A percentile compares a stretch with the other conserved stretches of the same genome.
Conservation (phyloP, 2,113 vertebrate species). For the Bungarus multicinctus region DNA sequence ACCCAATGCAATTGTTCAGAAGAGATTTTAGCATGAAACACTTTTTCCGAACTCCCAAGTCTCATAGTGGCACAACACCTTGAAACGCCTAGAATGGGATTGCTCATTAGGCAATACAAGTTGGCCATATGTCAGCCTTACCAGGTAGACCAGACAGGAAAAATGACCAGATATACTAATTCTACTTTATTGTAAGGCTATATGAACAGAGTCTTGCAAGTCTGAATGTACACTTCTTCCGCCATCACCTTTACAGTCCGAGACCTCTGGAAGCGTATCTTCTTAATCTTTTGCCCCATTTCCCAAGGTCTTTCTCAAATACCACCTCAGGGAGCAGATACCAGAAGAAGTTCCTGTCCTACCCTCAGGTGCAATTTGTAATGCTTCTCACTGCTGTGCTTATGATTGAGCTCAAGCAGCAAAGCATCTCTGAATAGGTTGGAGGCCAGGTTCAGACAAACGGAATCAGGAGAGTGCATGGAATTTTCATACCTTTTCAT, state of each 20-base stretch:
- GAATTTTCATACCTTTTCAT: neutral
- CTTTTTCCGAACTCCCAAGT: neutral
- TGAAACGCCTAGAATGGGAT: neutral
- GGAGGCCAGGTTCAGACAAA: neutral
- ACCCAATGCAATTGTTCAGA: neutral
- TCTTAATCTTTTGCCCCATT: neutral
- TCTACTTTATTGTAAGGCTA: neutral
- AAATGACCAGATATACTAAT: neutral
- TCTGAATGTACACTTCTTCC: neutral
- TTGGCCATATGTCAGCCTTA: neutral
- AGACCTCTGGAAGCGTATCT: neutral
- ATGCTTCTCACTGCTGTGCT: neutral
- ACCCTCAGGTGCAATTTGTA: neutral
- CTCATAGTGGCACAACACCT: neutral
- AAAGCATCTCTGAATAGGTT: neutral
- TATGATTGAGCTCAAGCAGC: neutral
- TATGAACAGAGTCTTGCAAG: neutral
- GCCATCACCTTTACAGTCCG: neutral
- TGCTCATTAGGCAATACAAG: neutral
- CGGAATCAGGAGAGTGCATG: neutral
- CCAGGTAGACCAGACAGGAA: neutral
- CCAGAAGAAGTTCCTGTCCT: neutral
- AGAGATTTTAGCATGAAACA: neutral
- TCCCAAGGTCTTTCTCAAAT: neutral
- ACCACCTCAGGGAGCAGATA: neutral